Percentiles rank a stretch among this genome's conserved stretches.
Evolutionary conservation across 2,888 invertebrate species (phyloP).

Genomic region (Leptinotarsa rubiginosa): DNA sequence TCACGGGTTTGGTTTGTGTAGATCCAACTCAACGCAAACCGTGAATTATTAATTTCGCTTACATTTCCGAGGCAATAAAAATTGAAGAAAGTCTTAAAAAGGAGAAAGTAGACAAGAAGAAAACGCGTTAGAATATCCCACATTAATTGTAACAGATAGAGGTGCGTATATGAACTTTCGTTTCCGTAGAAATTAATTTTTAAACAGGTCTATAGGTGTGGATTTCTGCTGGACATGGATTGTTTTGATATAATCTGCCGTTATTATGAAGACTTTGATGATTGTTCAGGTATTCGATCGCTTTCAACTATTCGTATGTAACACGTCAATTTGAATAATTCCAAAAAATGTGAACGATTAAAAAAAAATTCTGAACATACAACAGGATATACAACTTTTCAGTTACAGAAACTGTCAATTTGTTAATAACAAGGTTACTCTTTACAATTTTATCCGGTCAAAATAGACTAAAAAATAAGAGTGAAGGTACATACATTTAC

Average conservation of each 20-base stretch:
- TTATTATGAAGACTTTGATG: neutral
- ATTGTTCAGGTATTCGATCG: neutral
- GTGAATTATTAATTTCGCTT: neutral
- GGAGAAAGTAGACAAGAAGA: constrained; percentile 7
- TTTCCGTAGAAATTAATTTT: constrained; percentile 6
- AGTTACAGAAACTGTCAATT: too few species aligned
- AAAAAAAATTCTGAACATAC: too few species aligned
- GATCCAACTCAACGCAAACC: neutral
- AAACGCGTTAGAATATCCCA: constrained; percentile 10
- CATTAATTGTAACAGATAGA: constrained; percentile 7
- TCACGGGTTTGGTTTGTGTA: too few species aligned
- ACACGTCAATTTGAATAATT: too few species aligned
- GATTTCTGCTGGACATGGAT: neutral
- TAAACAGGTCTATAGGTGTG: neutral
- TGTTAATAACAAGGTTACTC: too few species aligned
- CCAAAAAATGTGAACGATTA: too few species aligned
- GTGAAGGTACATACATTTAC: too few species aligned
- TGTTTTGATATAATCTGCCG: neutral
- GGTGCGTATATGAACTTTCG: neutral
- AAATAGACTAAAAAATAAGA: too few species aligned
- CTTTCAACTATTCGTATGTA: too few species aligned
- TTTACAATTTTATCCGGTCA: too few species aligned
- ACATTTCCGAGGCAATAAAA: neutral
- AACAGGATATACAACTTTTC: too few species aligned
- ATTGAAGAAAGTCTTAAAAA: constrained; percentile 12